Conservation (phyloP, 2,888 invertebrate species). For the Drosophila kanekoi region DNA sequence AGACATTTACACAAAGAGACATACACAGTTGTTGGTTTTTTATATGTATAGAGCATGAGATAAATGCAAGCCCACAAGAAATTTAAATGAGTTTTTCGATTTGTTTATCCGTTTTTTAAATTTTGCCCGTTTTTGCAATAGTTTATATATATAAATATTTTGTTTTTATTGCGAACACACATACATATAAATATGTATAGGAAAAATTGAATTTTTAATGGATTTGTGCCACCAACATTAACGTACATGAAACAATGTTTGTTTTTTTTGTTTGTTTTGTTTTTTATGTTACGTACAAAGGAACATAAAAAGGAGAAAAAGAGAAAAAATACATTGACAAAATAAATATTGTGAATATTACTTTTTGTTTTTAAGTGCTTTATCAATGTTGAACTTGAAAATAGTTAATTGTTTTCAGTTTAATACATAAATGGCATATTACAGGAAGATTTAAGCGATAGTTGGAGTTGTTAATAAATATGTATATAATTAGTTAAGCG, state of each 20-base stretch:
- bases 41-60: constrained; percentile 51
- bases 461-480: not conserved
- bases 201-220: constrained; percentile 45
- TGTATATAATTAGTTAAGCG: constrained; percentile 9
- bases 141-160: constrained; percentile 10
- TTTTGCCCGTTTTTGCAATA: constrained; percentile 34
- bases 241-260: constrained; percentile 66
- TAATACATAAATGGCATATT: constrained; percentile 7
- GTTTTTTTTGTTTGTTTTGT: constrained; percentile 55
- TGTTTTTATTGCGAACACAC: constrained; percentile 3
- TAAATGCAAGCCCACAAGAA: constrained; percentile 71
- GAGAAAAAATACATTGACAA: constrained; percentile 83
- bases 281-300: constrained; percentile 72
- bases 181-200: constrained; percentile 32
- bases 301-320: constrained; percentile 81
- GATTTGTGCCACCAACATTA: constrained; percentile 83
- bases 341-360: constrained; percentile 75
- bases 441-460: not conserved
- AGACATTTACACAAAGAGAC: constrained; percentile 78
- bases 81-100: constrained; percentile 25
- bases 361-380: constrained; percentile 23
- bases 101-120: constrained; percentile 16
- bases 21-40: constrained; percentile 53
- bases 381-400: constrained; percentile 4
- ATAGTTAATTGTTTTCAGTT: not conserved